Base-by-base conservation (phyloP, 2,797 vertebrate species). In the Cynodonichthys magdalenae region DNA sequence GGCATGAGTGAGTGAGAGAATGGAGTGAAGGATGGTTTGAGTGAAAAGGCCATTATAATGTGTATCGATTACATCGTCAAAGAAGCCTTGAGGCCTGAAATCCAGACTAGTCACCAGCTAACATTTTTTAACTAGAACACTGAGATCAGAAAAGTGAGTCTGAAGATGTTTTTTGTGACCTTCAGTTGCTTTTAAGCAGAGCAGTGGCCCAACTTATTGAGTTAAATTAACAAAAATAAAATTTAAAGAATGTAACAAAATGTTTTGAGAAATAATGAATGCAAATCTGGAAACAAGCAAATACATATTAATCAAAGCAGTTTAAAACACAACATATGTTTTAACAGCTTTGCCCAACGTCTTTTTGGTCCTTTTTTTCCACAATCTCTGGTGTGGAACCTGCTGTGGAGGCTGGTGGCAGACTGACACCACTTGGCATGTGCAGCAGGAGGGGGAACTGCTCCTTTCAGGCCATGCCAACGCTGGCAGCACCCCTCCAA, bases 391-490 rank as follows among this genome's bases (percentile, higher is more conserved):
- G 63, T 74, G 75, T 61, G 79, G 72, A 57, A 50, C 82, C 5
- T 79, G 83, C 86, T 85, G 86, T 52, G 86, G 83, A 63, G 75
- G 73, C 71, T 61, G 56, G 59, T 47, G 77, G 84, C 87, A 88
- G 88, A 81, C 82, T 90, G 89, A 88, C 87, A 90, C 87, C 85
- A 71, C 76, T 91, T 91, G 89, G 85, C 87, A 86, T 80, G 19
- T 53, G 44, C 75, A 66, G 75, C 71, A 70, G 74, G 77, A 76
- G 63, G 74, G 76, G 77, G 66, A 69, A 68, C 8, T 46, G 63
- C 68, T 85, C 77, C 86, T 90, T 90, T 89, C 79, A 89, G 82
- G 75, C 68, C 57, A 6, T 79, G 90, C 90, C 89, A 92, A 64
- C 75, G 56, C 66, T 65, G 49, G 71, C 66, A 53, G 49, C 61